Percentiles rank a stretch among this genome's conserved stretches.
These are phyloP conservation scores for Columba guinea DNA, from an alignment of 2,797 vertebrate species.

Conservation along the genomic window DNA sequence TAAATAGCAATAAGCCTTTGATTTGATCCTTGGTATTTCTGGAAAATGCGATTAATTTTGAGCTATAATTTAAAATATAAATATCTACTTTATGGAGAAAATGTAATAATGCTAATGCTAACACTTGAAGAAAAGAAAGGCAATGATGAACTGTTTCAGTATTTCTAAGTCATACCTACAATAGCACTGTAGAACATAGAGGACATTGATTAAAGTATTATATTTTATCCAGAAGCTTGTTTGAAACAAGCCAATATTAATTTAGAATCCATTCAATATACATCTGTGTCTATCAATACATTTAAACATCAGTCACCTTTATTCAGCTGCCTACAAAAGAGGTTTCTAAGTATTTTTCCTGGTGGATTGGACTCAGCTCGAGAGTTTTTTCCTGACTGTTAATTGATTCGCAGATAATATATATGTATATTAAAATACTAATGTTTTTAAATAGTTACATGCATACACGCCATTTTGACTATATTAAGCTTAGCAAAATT, in stretches of 20 bases:
- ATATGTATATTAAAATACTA: neutral
- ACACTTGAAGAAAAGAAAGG: conserved; percentile 16
- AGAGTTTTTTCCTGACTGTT: neutral
- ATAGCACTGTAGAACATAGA: neutral
- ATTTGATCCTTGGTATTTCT: conserved; percentile 75
- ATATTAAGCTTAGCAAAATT: neutral
- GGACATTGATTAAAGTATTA: conserved; percentile 22
- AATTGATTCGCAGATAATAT: neutral
- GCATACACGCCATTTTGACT: neutral
- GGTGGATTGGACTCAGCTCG: neutral
- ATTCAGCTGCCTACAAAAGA: conserved; percentile 11
- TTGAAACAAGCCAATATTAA: neutral
- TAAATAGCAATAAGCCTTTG: conserved; percentile 75
- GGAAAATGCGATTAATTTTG: conserved; percentile 70
- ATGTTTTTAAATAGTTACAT: neutral
- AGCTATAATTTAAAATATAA: conserved; percentile 56
- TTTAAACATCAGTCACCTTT: conserved; percentile 1
- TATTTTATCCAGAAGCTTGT: conserved; percentile 11
- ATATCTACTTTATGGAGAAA: neutral
- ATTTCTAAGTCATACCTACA: conserved; percentile 2
- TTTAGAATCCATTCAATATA: conserved; percentile 16
- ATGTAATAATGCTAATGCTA: conserved; percentile 3
- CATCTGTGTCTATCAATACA: neutral
- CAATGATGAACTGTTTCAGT: conserved; percentile 11
- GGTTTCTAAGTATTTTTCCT: conserved; percentile 20